Conservation (phyloP, 2,797 vertebrate species). For the Triplophysa bombifrons region DNA sequence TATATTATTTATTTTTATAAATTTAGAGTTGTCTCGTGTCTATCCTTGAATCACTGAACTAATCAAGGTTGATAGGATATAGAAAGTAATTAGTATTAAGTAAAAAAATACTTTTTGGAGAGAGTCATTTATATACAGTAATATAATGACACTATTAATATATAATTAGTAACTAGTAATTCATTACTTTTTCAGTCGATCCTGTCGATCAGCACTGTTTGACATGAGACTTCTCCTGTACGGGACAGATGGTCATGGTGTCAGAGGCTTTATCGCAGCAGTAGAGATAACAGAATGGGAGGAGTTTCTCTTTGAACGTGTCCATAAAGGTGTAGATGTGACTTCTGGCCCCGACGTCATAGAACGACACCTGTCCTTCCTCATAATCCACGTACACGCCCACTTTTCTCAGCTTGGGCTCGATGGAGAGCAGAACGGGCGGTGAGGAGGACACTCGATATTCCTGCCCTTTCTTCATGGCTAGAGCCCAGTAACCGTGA, state of each 20-base stretch:
- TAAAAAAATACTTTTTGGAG: too few relatives aligned
- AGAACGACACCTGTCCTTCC: conserved; percentile 80
- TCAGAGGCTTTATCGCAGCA: conserved; percentile 81
- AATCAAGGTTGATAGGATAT: too few relatives aligned
- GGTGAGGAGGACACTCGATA: conserved; percentile 76
- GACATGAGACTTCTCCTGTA: conserved; percentile 61
- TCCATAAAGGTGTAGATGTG: conserved; percentile 79
- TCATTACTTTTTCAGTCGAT: too few relatives aligned
- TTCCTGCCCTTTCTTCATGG: conserved; percentile 78
- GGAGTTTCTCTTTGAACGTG: conserved; percentile 71
- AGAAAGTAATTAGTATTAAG: too few relatives aligned
- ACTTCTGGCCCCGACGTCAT: conserved; percentile 67
- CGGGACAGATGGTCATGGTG: conserved; percentile 70
- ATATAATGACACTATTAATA: too few relatives aligned
- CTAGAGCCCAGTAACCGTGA: conserved; percentile 81
- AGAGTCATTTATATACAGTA: too few relatives aligned
- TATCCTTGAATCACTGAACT: too few relatives aligned
- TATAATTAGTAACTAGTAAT: too few relatives aligned
- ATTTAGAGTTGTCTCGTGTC: too few relatives aligned
- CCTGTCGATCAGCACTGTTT: conserved; percentile 64
- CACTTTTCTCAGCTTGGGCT: conserved; percentile 67
- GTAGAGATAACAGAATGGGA: conserved; percentile 82
- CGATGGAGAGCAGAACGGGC: conserved; percentile 60
- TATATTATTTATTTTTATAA: too few relatives aligned
- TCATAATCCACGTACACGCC: conserved; percentile 80